Evolutionary conservation across 2,888 invertebrate genomes (phyloP).

Genomic region (Loripinus fragilis): DNA sequence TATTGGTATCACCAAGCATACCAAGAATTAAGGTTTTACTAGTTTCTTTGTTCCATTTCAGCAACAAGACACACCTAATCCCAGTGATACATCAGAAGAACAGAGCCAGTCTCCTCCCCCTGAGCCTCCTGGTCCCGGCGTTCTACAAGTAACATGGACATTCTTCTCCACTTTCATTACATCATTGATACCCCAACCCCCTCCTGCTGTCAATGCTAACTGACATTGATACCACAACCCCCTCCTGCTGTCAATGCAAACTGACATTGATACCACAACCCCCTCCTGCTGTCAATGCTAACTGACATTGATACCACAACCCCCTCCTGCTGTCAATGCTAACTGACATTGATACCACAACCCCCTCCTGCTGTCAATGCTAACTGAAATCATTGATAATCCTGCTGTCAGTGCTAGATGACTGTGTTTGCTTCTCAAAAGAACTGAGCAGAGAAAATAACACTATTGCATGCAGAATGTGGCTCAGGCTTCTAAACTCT

Average conservation of each 20-base stretch:
- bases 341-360: too few species aligned
- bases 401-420: constrained; percentile 82
- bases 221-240: constrained; percentile 86
- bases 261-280: too few species aligned
- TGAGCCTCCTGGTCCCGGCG: constrained; percentile 85
- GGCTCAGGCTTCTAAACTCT: too few species aligned
- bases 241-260: constrained; percentile 85
- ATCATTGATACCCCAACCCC: constrained; percentile 96
- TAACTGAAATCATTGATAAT: constrained; percentile 95
- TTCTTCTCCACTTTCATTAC: constrained; percentile 97
- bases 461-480: too few species aligned
- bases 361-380: too few species aligned
- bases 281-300: too few species aligned
- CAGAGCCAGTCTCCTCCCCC: constrained; percentile 31
- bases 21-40: not conserved
- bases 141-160: constrained; percentile 92
- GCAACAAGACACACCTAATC: constrained; percentile 5
- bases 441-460: too few species aligned
- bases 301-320: constrained; percentile 96
- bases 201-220: constrained; percentile 84
- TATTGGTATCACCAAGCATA: constrained; percentile 42
- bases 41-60: not conserved
- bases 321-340: constrained; percentile 86
- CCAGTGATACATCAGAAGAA: not conserved
- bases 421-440: too few species aligned